Base-by-base conservation (phyloP, 2,113 vertebrate genomes). In the Tonatia bakeri region DNA sequence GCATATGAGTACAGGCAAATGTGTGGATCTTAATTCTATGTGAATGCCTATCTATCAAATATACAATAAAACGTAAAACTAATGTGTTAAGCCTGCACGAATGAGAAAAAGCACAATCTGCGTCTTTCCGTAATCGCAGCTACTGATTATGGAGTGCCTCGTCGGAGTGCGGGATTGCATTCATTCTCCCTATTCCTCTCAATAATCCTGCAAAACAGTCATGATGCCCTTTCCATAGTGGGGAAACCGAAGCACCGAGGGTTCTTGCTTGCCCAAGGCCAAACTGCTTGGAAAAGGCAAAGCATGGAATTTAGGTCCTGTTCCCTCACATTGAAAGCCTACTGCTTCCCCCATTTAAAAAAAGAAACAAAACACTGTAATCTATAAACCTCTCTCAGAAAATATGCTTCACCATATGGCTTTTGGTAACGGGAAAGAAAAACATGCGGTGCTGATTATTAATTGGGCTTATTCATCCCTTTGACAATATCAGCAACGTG, bases 391-490 rank as follows among this genome's bases (percentile, higher is more conserved):
- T 83, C 7, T 90, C 69, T 80, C 67, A 90, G 7, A 90, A 94
- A 97, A 94, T 94, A 85, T 28, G 65, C 65, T 94, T 92, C 28
- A 12, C 88, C 92, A 79, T 95, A 97, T 95, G 81, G 94, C 38
- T 95, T 93, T 38, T 20, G 15, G 50, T 90, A 94, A 93, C 28
- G 91, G 73, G 84, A 79, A 90, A 96, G 79, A 93, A 81, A 92
- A 92, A 54, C 89, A 81, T 43, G 28, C 77, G 81, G 43, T 69
- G 72, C 64, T 28, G 31, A 87, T 90, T 94, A 97, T 95, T 96
- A 94, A 67, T 38, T 83, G 88, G 28, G 38, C 73, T 84, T 90
- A 61, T 82, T 85, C 47, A 95, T 91, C 76, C 90, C 40, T 87
- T 92, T 61, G 33, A 64, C 22, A 31, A 45, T 38, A 20, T 88